These are phyloP conservation scores for Lytechinus pictus DNA, from an alignment of 35 echinoderm and acorn worm species.

Conservation along the genomic window DNA sequence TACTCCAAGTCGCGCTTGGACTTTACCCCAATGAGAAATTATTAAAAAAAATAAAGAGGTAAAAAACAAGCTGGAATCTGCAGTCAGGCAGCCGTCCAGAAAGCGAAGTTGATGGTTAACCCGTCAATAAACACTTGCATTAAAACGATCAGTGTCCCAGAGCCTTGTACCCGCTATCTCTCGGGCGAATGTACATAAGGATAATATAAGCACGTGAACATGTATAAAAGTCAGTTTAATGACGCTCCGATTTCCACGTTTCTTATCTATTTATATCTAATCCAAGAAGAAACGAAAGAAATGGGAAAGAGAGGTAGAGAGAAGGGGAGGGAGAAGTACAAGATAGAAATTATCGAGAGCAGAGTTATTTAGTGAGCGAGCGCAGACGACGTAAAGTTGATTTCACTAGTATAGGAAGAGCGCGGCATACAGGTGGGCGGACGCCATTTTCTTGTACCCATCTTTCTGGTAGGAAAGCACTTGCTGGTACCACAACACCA, in stretches of 20 bases:
- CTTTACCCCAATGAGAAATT: constrained; percentile 10
- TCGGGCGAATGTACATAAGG: neutral
- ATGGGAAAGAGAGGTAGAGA: constrained; percentile 15
- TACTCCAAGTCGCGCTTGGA: neutral
- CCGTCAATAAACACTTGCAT: constrained; percentile 25
- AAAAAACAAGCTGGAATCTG: neutral
- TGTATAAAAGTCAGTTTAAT: constrained; percentile 40
- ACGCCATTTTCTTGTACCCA: neutral
- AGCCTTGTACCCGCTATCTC: constrained; percentile 35
- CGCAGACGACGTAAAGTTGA: neutral
- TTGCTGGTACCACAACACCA: neutral
- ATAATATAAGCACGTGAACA: constrained; percentile 43
- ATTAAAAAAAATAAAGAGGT: neutral
- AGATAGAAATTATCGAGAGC: neutral
- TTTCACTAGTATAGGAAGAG: neutral
- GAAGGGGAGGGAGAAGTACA: neutral
- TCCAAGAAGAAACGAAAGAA: neutral
- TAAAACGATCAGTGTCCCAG: neutral
- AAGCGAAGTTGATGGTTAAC: constrained; percentile 47
- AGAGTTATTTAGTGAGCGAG: neutral
- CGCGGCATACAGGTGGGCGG: neutral
- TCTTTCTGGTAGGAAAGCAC: neutral
- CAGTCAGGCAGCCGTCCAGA: neutral
- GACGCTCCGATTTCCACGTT: constrained; percentile 8
- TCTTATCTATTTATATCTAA: constrained; percentile 45